Percentiles rank a stretch among this genome's conserved stretches.
Conservation (phyloP, 2,113 vertebrate genomes). For the Microcebus lehilahytsara region DNA sequence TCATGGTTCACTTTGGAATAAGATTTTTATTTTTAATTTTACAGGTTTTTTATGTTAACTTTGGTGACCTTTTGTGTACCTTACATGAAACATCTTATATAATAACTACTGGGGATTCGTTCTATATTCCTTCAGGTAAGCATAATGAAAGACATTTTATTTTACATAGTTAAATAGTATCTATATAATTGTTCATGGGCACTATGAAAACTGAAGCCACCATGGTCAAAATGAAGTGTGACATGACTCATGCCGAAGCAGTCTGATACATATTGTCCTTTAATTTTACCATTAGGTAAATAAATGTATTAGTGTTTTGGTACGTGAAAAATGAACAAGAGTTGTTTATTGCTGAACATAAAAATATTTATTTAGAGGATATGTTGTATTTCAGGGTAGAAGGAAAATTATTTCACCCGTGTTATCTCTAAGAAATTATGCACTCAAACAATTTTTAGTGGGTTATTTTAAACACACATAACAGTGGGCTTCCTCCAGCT, state of each 20-base stretch:
- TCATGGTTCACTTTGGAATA: slow-evolving; percentile 40
- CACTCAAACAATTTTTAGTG: slow-evolving; percentile 1
- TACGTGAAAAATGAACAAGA: background rate
- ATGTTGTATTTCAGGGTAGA: background rate
- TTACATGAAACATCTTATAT: slow-evolving; percentile 80
- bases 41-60: slow-evolving; percentile 83
- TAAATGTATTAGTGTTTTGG: slow-evolving; percentile 2
- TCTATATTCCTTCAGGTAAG: slow-evolving; percentile 86
- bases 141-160: slow-evolving; percentile 31
- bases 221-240: background rate
- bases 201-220: slow-evolving; percentile 19
- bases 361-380: slow-evolving; percentile 22
- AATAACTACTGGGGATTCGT: slow-evolving; percentile 82
- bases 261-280: slow-evolving; percentile 6
- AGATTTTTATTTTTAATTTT: slow-evolving; percentile 69
- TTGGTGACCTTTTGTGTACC: slow-evolving; percentile 80
- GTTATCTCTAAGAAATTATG: background rate
- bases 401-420: background rate
- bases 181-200: background rate
- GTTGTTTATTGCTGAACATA: slow-evolving; percentile 15
- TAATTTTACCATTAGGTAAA: slow-evolving; percentile 37
- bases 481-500: background rate
- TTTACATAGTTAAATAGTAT: background rate
- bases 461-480: slow-evolving; percentile 49
- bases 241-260: background rate